These are phyloP conservation scores for Alitta virens DNA, from an alignment of 2,888 invertebrate species.

Conservation along the genomic window DNA sequence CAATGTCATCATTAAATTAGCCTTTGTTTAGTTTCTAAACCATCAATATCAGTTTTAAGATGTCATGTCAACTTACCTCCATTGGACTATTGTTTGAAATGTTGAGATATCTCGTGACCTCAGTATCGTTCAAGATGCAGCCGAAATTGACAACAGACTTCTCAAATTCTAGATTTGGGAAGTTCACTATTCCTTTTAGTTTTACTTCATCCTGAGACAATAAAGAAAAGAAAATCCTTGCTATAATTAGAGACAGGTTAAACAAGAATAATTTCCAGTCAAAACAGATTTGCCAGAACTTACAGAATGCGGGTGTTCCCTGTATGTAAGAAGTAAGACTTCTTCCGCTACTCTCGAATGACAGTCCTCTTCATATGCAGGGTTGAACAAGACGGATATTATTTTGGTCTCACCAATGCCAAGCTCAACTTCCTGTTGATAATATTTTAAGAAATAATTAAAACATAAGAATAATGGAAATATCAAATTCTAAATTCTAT, in stretches of 20 bases:
- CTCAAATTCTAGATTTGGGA: constrained; percentile 66
- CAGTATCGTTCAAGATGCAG: constrained; percentile 62
- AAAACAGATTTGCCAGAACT: too few species aligned
- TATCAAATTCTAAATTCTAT: too few species aligned
- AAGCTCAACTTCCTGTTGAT: constrained; percentile 43
- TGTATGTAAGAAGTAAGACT: constrained; percentile 48
- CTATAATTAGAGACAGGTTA: too few species aligned
- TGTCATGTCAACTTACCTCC: constrained; percentile 60
- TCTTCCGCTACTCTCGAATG: constrained; percentile 53
- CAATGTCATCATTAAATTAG: too few species aligned
- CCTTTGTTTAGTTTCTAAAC: too few species aligned
- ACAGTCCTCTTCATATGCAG: constrained; percentile 52
- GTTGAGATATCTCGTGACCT: constrained; percentile 58
- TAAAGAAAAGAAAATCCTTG: neutral
- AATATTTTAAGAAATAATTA: neutral
- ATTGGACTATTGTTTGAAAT: constrained; percentile 63
- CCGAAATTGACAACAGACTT: constrained; percentile 65
- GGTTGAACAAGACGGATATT: constrained; percentile 50
- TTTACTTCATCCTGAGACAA: constrained; percentile 64
- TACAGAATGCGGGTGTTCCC: constrained; percentile 56
- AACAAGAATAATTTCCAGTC: too few species aligned
- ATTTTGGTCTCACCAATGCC: constrained; percentile 42
- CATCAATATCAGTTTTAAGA: too few species aligned
- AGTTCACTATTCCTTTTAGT: constrained; percentile 67
- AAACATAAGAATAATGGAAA: too few species aligned